Conservation (phyloP, 30 jellyfish, hydroid and myxozoan species). For the Sanderia malayensis region DNA sequence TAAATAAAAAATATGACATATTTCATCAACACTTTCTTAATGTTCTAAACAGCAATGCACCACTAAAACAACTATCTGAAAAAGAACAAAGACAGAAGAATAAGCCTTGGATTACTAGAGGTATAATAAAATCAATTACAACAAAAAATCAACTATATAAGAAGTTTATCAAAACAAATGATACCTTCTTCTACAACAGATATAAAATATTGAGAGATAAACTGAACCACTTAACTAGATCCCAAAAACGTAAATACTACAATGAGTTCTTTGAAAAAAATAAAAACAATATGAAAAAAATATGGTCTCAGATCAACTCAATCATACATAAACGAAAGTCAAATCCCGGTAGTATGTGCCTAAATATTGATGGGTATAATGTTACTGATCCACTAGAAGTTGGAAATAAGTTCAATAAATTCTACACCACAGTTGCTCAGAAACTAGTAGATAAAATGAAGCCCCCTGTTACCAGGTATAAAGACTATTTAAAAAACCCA, state of each 20-base stretch:
- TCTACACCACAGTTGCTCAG: background rate
- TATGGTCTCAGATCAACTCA: background rate
- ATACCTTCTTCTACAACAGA: background rate
- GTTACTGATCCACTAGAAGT: background rate
- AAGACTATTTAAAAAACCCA: background rate
- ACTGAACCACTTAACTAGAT: background rate
- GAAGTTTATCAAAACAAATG: background rate
- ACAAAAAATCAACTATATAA: background rate
- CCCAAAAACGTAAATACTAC: background rate
- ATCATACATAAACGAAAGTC: background rate
- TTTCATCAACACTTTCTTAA: background rate
- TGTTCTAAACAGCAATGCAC: background rate
- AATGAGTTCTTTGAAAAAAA: background rate
- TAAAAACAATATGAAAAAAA: too few relatives aligned
- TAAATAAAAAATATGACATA: background rate
- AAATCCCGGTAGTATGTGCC: background rate
- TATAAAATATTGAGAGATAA: background rate
- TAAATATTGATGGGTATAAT: background rate
- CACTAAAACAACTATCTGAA: background rate
- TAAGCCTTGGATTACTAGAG: conserved; percentile 8
- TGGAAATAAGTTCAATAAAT: background rate
- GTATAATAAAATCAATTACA: conserved; percentile 1
- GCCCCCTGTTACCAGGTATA: background rate
- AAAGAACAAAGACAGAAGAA: background rate
- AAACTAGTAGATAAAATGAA: background rate